Evolutionary conservation across 2,113 vertebrate species (phyloP).

Genomic region (Gallinago jamesoni): DNA sequence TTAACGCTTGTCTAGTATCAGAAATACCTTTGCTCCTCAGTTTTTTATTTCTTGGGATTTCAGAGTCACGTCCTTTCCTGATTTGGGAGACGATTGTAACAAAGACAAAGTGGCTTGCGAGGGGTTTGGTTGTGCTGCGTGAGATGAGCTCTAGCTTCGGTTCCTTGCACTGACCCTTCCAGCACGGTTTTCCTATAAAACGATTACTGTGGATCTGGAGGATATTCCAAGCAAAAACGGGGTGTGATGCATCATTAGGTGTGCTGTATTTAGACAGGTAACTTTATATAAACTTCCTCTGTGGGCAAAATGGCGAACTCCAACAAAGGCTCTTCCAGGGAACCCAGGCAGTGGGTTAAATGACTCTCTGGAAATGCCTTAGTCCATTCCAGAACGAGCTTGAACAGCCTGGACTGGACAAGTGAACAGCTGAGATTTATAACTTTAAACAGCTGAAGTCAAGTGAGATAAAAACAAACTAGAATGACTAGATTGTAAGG

Average conservation of each 20-base stretch:
- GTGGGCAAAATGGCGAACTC: rapidly evolving
- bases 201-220: background rate
- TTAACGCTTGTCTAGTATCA: background rate
- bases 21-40: background rate
- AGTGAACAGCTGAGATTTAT: background rate
- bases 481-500: rapidly evolving
- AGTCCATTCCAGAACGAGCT: background rate
- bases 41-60: background rate
- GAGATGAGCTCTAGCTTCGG: background rate
- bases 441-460: background rate
- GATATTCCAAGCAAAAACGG: background rate
- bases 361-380: background rate
- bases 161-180: background rate
- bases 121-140: background rate
- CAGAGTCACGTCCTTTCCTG: background rate
- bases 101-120: too few species aligned
- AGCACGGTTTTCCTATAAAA: rapidly evolving
- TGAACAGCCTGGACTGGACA: too few species aligned
- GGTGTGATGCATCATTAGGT: background rate
- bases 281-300: rapidly evolving
- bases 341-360: background rate
- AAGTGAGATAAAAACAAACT: background rate
- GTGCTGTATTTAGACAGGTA: background rate
- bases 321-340: background rate
- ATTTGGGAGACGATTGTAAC: rapidly evolving